These are phyloP conservation scores for Ptiloglossa arizonensis DNA, from an alignment of 1,140 invertebrate genomes.

Conservation along the genomic window DNA sequence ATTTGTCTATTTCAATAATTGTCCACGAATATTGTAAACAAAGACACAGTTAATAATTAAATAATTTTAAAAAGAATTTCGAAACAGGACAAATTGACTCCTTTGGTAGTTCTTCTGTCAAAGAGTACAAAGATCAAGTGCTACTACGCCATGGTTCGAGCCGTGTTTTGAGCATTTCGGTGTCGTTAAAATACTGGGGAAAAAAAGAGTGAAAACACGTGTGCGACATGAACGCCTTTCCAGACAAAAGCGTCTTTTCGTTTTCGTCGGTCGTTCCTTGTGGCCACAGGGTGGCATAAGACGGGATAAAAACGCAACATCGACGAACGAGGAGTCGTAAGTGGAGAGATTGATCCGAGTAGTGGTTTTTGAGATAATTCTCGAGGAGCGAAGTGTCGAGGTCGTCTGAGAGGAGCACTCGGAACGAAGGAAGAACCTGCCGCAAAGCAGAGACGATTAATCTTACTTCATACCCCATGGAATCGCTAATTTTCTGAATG, in stretches of 20 bases:
- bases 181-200: background rate
- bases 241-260: background rate
- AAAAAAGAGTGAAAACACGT: background rate
- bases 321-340: background rate
- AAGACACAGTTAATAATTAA: no score
- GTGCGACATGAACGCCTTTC: background rate
- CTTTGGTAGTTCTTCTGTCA: no score
- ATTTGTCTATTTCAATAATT: no score
- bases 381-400: constrained; percentile 6
- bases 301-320: background rate
- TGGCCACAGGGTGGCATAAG: background rate
- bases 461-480: background rate
- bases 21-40: no score
- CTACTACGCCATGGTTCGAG: no score
- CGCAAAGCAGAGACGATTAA: background rate
- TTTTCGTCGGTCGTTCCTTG: background rate
- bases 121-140: no score
- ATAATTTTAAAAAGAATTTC: no score
- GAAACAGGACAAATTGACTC: no score
- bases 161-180: no score
- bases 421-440: background rate
- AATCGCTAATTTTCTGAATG: constrained; percentile 11
- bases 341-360: constrained; percentile 18
- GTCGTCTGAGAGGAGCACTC: background rate
- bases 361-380: constrained; percentile 8